Base-by-base conservation (phyloP, 64 coral and sea anemone species). In the Montipora capricornis region DNA sequence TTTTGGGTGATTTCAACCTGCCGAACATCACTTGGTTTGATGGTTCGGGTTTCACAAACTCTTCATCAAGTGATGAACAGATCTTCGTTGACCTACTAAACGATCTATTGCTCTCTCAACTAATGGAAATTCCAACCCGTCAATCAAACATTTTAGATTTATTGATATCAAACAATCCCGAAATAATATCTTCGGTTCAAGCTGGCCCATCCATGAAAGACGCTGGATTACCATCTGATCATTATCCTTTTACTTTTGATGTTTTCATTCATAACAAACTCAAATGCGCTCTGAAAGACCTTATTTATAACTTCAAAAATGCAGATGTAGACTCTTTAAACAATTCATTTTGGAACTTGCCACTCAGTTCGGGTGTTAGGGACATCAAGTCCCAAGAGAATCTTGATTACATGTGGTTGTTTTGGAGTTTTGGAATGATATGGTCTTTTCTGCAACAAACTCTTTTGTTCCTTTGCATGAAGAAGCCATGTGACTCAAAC, bases 51-150 rank as follows among this genome's bases (percentile, higher is more conserved):
- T 26, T 26, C 24, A 26, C 24, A 26, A 26, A 26, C 24, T 26
- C 24, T 26, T 26, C 0, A 7, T n/a, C 79, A 17, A 48, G 22
- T 14, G 6, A 81, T 20, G 79, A 81, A 81, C 16, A 81, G 1
- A 52, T 19, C 6, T 55, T 81, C 59, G 79, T 81, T 81, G 79
- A 81, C 59, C 22, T 81, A n/a, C 79, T 81, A 22, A 81, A 81
- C 3, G 51, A 26, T 26, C 24, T 26, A 26, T 26, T 26, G 24
- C 24, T 26, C 24, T 26, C 0, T 26, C 24, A 26, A 26, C 24
- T 26, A 26, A 26, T 26, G 24, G 24, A 26, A 26, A 26, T 26
- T 26, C 0, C 24, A 26, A 26, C 24, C 24, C 24, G 24, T 26
- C 24, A 26, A 26, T 26, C 24, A 26, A 26, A 26, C 24, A 26